phyloP scores from a whole-genome alignment of 2,888 invertebrate species.

The Morpho achilles region DNA sequence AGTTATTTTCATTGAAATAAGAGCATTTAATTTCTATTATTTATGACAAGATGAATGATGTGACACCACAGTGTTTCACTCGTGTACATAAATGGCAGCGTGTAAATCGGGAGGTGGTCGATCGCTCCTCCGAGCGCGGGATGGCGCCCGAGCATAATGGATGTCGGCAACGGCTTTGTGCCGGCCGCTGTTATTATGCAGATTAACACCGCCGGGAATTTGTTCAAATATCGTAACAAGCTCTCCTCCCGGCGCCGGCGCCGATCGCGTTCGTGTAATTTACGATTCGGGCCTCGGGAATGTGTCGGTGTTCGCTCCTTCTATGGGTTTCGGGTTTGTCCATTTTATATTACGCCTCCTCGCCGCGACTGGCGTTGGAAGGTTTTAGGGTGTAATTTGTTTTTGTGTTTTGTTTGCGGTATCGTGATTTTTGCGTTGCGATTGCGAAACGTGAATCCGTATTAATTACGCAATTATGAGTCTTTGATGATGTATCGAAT shows the following conservation, averaged over 20 bases:
- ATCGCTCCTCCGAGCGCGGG: slow-evolving; percentile 51
- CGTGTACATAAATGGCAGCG: slow-evolving; percentile 29
- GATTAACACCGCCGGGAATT: slow-evolving; percentile 79
- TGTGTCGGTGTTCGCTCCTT: slow-evolving; percentile 65
- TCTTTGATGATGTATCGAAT: too few relatives aligned
- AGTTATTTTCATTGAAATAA: too few relatives aligned
- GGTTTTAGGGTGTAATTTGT: slow-evolving; percentile 38
- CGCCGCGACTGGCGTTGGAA: slow-evolving; percentile 20
- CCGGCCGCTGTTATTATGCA: slow-evolving; percentile 77
- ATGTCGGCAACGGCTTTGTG: slow-evolving; percentile 74
- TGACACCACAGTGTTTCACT: slow-evolving; percentile 7
- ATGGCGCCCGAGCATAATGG: slow-evolving; percentile 75
- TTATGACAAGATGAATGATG: slow-evolving; percentile 3
- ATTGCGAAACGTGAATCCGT: slow-evolving; percentile 9
- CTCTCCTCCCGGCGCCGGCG: slow-evolving; percentile 73
- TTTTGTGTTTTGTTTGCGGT: slow-evolving; percentile 23
- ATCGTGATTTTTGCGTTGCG: slow-evolving; percentile 8
- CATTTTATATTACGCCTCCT: slow-evolving; percentile 54
- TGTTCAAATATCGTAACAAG: slow-evolving; percentile 79
- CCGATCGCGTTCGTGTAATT: slow-evolving; percentile 66
- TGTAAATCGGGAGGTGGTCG: slow-evolving; percentile 16
- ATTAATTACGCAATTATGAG: neutral
- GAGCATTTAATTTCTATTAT: neutral
- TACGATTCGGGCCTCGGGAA: slow-evolving; percentile 69
- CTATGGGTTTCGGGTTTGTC: slow-evolving; percentile 49